Evolutionary conservation across 2,797 vertebrate genomes (phyloP), one percentile per base, ranked within the genome.

Genomic region (Poecile montanus): DNA sequence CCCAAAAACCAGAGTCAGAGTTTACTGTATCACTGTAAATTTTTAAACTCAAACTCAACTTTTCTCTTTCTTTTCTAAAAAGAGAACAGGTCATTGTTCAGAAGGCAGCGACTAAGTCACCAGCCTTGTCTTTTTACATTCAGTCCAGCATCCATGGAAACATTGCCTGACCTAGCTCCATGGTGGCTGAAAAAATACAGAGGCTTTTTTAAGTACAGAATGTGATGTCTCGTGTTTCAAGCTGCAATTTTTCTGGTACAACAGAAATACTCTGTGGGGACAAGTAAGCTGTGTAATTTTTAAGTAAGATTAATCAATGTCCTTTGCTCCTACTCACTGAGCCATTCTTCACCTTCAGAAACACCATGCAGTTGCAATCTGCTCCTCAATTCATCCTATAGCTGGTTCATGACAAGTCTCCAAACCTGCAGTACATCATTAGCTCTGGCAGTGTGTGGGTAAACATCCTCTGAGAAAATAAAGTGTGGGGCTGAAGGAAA

Each of bases 381-480:
- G 67, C 47, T 78, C 21, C 68, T 85, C 0, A 0, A 61, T 85
- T 87, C 83, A 61, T 90, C 63, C 85, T 53, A 3, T 2, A 2
- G 30, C 68, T 87, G 65, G n/a, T 68, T 76, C 74, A 34, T 2
- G 2, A 58, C 50, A 79, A 84, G 36, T 60, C 74, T 36, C 82
- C 22, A 23, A 30, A 66, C 74, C 51, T 77, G 57, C 63, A 85
- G 42, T 56, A 54, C 54, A 72, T 89, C 66, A 45, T 48, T 27
- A 51, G 15, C 67, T 94, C 67, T 73, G 67, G 60, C 85, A 93
- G 42, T 0, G 0, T 44, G 50, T 75, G 51, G 75, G 74, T 88
- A 93, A 93, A 94, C 68, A 79, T 86, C 73, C 85, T 90, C 57
- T 78, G 73, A 58, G 62, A 93, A 93, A 53, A 19, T 44, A 30